These are phyloP conservation scores for Pemphigus obesinymphae DNA, from an alignment of 1,140 invertebrate genomes.

Conservation along the genomic window DNA sequence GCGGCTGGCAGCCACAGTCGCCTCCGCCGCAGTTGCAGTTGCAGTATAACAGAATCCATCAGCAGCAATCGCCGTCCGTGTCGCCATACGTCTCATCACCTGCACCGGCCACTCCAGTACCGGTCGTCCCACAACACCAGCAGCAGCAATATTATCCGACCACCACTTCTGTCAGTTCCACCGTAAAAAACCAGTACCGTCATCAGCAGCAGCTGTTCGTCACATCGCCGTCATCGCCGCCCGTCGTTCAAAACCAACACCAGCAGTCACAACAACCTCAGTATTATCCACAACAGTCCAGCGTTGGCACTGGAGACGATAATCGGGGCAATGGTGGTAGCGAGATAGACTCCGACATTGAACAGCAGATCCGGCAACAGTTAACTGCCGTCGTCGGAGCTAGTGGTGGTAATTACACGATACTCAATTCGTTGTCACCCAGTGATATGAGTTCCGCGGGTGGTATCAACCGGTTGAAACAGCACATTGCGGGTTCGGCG, in stretches of 20 bases:
- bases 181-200: neutral
- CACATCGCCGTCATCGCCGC: neutral
- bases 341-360: conserved; percentile 4
- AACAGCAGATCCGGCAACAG: conserved; percentile 16
- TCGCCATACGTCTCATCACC: conserved; percentile 45
- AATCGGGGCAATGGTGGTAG: conserved; percentile 3
- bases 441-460: neutral
- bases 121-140: neutral
- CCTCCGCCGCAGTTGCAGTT: conserved; percentile 52
- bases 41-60: conserved; percentile 46
- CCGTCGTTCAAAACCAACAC: neutral
- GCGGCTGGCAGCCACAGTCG: conserved; percentile 49
- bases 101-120: conserved; percentile 41
- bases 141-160: conserved; percentile 44
- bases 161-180: neutral
- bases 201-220: neutral
- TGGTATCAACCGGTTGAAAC: neutral
- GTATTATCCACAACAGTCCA: neutral
- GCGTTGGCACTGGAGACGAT: conserved; percentile 27
- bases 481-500: neutral
- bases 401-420: neutral
- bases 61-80: conserved; percentile 50
- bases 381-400: neutral
- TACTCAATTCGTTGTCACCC: neutral
- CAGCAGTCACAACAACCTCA: neutral